Evolutionary conservation across 1,140 invertebrate species (phyloP).

Genomic region (Drosophila repleta): DNA sequence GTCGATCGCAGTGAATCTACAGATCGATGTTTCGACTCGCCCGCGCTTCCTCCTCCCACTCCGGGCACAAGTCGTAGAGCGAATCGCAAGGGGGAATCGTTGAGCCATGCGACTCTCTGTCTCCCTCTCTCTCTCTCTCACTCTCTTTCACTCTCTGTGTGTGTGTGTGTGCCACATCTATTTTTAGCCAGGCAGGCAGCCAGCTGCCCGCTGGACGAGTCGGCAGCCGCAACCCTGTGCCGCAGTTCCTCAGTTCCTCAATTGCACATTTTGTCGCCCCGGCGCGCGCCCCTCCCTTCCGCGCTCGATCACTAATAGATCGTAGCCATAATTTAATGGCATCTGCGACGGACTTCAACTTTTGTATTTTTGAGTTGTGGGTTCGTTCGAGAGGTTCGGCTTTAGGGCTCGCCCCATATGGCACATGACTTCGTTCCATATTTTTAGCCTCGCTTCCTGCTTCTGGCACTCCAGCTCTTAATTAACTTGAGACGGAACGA

Average conservation of each 20-base stretch:
- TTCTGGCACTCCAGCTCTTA: slow-evolving; percentile 54
- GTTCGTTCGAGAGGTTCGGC: slow-evolving; percentile 2
- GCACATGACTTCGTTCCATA: slow-evolving; percentile 68
- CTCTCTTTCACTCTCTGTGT: too few relatives aligned
- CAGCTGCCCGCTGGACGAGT: slow-evolving; percentile 38
- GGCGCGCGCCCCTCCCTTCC: neutral
- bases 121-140: too few relatives aligned
- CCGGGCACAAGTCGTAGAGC: neutral
- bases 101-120: slow-evolving; percentile 10
- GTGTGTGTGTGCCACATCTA: slow-evolving; percentile 4
- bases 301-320: slow-evolving; percentile 68
- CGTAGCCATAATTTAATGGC: slow-evolving; percentile 75
- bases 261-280: neutral
- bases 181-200: slow-evolving; percentile 26
- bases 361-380: slow-evolving; percentile 1
- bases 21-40: slow-evolving; percentile 24
- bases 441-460: slow-evolving; percentile 74
- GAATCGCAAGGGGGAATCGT: neutral
- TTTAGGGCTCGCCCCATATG: slow-evolving; percentile 54
- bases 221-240: slow-evolving; percentile 7
- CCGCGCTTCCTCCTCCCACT: neutral
- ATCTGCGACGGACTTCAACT: too few relatives aligned
- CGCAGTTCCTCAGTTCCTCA: neutral
- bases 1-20: slow-evolving; percentile 18
- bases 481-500: neutral